phyloP scores from a whole-genome alignment of 2,888 invertebrate species.

The Caenorhabditis sp. region DNA sequence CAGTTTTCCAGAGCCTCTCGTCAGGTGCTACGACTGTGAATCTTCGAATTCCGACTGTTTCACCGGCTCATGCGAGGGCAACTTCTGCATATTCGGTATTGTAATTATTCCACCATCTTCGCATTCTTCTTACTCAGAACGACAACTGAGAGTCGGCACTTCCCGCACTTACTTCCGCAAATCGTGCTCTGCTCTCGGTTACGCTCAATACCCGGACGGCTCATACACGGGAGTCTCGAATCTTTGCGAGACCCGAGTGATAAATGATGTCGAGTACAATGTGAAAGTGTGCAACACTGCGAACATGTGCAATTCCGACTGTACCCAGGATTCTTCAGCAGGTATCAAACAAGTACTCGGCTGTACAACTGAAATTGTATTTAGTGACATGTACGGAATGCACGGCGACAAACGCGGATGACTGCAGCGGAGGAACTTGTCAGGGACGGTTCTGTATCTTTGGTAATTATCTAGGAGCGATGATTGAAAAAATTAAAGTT shows the following conservation, averaged over 20 bases:
- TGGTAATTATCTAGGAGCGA: conserved; percentile 31
- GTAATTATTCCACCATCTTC: neutral
- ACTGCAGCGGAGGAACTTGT: conserved; percentile 60
- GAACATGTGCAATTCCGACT: conserved; percentile 53
- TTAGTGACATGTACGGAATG: conserved; percentile 60
- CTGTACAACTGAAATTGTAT: too few relatives aligned
- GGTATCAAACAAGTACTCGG: too few relatives aligned
- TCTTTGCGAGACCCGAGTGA: conserved; percentile 52
- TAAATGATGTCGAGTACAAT: conserved; percentile 58
- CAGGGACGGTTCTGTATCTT: conserved; percentile 55
- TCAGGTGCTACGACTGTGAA: conserved; percentile 58
- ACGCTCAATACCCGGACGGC: conserved; percentile 59
- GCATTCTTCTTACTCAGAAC: conserved; percentile 24
- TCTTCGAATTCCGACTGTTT: conserved; percentile 42
- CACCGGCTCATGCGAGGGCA: conserved; percentile 54
- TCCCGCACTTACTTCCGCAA: conserved; percentile 39
- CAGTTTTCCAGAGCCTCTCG: conserved; percentile 59
- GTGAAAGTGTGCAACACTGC: conserved; percentile 60
- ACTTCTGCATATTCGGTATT: conserved; percentile 58
- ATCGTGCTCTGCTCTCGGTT: conserved; percentile 47
- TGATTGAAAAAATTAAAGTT: too few relatives aligned
- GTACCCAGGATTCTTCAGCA: conserved; percentile 25
- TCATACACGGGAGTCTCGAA: conserved; percentile 30
- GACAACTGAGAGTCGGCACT: conserved; percentile 34
- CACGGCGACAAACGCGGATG: conserved; percentile 36